These are phyloP conservation scores for Nomada ruficornis DNA, from an alignment of 2,888 invertebrate species.

Conservation along the genomic window DNA sequence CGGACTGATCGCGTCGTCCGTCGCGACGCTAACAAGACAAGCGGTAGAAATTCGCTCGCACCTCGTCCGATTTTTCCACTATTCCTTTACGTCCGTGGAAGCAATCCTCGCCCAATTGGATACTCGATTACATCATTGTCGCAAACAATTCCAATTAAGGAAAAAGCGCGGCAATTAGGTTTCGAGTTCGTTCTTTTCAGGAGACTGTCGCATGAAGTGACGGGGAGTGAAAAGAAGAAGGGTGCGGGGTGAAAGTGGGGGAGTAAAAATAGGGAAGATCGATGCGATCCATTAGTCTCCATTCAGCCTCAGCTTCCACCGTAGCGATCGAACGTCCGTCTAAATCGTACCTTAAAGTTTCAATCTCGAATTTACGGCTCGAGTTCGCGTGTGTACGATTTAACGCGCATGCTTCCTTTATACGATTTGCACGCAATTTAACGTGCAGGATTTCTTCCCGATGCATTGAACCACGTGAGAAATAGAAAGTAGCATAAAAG, in stretches of 20 bases:
- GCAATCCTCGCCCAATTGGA: slow-evolving; percentile 35
- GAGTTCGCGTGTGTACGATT: neutral
- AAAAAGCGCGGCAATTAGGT: slow-evolving; percentile 33
- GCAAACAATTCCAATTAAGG: slow-evolving; percentile 54
- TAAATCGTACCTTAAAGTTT: slow-evolving; percentile 24
- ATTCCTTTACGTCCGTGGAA: slow-evolving; percentile 11
- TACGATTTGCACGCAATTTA: neutral
- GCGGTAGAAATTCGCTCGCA: slow-evolving; percentile 31
- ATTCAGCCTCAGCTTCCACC: slow-evolving; percentile 8
- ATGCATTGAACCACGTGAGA: neutral
- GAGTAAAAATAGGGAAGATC: neutral
- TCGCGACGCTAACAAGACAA: slow-evolving; percentile 40
- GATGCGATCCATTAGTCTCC: slow-evolving; percentile 39
- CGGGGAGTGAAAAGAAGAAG: neutral
- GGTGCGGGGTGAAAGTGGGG: neutral
- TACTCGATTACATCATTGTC: slow-evolving; percentile 55
- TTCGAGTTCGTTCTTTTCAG: slow-evolving; percentile 28
- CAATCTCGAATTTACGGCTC: slow-evolving; percentile 14
- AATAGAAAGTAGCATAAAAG: neutral
- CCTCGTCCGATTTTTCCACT: slow-evolving; percentile 9
- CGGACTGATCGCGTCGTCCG: slow-evolving; percentile 5
- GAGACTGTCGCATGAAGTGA: neutral
- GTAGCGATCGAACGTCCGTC: neutral
- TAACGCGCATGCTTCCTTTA: neutral
- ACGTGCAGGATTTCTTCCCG: neutral